Conservation (phyloP, 2,797 vertebrate genomes). For the Coilia nasus region DNA sequence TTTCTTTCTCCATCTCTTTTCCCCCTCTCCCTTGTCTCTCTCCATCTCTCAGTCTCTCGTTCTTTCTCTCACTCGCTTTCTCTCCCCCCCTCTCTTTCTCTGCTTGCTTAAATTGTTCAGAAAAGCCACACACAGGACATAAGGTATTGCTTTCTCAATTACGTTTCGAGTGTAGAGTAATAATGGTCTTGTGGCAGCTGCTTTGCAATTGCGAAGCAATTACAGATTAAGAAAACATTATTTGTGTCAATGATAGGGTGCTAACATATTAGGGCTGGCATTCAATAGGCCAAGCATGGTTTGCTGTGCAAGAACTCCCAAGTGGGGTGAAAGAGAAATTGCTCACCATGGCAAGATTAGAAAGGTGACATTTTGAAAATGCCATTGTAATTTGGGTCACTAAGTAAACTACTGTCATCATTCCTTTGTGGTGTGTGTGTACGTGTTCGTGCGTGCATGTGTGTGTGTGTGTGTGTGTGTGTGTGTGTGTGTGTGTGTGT, state of each 20-base stretch:
- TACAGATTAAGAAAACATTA: slow-evolving; percentile 61
- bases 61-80: not conserved
- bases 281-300: slow-evolving; percentile 40
- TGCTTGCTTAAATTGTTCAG: slow-evolving; percentile 42
- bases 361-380: slow-evolving; percentile 11
- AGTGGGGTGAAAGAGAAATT: not conserved
- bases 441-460: not conserved
- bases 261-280: slow-evolving; percentile 40
- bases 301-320: not conserved
- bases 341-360: not conserved
- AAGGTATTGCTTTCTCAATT: slow-evolving; percentile 52
- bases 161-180: slow-evolving; percentile 49
- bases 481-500: not conserved
- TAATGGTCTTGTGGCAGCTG: slow-evolving; percentile 69
- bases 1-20: too few species aligned
- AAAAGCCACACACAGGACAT: slow-evolving; percentile 39
- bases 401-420: slow-evolving; percentile 9
- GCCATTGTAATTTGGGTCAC: slow-evolving; percentile 59
- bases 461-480: not conserved
- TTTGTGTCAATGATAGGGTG: slow-evolving; percentile 68
- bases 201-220: slow-evolving; percentile 66
- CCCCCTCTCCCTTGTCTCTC: too few species aligned
- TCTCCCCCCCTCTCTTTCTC: not conserved
- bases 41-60: not conserved
- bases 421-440: not conserved